Conservation (phyloP, 1,140 invertebrate genomes). For the Amyelois transitella region DNA sequence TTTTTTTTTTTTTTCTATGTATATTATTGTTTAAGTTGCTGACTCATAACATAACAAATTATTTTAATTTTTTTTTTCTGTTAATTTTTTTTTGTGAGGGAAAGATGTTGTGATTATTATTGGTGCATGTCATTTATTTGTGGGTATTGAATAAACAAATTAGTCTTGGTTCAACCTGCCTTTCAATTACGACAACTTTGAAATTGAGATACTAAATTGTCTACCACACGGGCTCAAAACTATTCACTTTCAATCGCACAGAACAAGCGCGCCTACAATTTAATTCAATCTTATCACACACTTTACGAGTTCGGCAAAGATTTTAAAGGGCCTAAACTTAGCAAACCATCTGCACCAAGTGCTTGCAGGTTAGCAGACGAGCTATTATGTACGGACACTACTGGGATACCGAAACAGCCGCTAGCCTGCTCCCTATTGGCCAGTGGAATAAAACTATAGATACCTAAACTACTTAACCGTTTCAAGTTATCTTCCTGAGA, state of each 20-base stretch:
- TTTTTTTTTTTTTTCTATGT: too few species aligned
- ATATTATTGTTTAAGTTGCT: too few species aligned
- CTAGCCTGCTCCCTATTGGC: conserved; percentile 78
- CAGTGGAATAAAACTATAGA: conserved; percentile 83
- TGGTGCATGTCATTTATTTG: too few species aligned
- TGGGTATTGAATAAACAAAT: too few species aligned
- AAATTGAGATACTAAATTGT: too few species aligned
- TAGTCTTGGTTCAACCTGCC: too few species aligned
- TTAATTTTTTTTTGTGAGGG: too few species aligned
- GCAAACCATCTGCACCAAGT: conserved; percentile 79
- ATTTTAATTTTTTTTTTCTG: too few species aligned
- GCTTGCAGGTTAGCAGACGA: conserved; percentile 76
- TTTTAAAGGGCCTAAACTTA: conserved; percentile 82
- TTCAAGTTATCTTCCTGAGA: conserved; percentile 79
- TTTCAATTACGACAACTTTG: too few species aligned
- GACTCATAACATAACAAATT: too few species aligned
- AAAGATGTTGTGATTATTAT: too few species aligned
- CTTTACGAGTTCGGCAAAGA: conserved; percentile 70
- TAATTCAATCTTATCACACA: neutral
- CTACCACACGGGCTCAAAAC: too few species aligned
- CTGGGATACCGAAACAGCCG: conserved; percentile 81
- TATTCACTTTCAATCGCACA: neutral
- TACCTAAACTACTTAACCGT: conserved; percentile 79
- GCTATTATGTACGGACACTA: conserved; percentile 81
- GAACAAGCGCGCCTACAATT: neutral